phyloP scores from a whole-genome alignment of 2,888 invertebrate species.

The Drosophila suboccidentalis region DNA sequence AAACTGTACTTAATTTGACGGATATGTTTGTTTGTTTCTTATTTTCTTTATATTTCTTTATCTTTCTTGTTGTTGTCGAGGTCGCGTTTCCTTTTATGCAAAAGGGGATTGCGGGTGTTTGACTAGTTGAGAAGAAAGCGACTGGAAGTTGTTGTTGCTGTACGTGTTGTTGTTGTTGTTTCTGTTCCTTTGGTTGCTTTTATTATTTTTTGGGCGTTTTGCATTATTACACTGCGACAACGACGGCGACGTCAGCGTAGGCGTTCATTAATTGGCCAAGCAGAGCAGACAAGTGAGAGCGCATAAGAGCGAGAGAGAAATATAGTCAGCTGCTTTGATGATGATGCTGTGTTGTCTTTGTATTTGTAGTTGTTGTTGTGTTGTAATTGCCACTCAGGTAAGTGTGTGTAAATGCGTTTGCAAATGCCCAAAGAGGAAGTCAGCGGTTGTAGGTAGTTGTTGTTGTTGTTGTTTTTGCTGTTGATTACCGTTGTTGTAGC shows the following conservation, averaged over 20 bases:
- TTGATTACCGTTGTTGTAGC: conserved; percentile 37
- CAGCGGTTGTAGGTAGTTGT: conserved; percentile 37
- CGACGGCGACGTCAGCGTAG: conserved; percentile 36
- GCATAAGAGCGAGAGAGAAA: conserved; percentile 8
- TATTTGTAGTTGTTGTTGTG: conserved; percentile 5
- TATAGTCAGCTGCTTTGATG: conserved; percentile 56
- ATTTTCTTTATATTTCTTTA: conserved; percentile 3
- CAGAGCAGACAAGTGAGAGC: conserved; percentile 15
- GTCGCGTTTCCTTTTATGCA: conserved; percentile 23
- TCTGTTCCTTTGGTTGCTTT: conserved; percentile 5
- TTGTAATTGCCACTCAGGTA: conserved; percentile 41
- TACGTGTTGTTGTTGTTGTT: conserved; percentile 25
- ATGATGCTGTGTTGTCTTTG: conserved; percentile 31
- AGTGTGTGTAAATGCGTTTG: conserved; percentile 51
- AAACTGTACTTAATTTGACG: conserved; percentile 57
- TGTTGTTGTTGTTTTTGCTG: conserved; percentile 16
- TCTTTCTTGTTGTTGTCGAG: conserved; percentile 23
- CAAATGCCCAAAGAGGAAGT: conserved; percentile 66
- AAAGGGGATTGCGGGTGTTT: conserved; percentile 27
- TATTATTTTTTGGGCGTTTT: conserved; percentile 32
- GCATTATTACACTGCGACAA: conserved; percentile 43
- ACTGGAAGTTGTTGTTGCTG: conserved; percentile 66
- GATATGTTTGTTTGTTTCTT: conserved; percentile 60
- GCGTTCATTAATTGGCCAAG: conserved; percentile 48
- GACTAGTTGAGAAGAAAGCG: conserved; percentile 68